Conservation (phyloP, 2,888 invertebrate genomes). For the Oxytorus armatus region DNA sequence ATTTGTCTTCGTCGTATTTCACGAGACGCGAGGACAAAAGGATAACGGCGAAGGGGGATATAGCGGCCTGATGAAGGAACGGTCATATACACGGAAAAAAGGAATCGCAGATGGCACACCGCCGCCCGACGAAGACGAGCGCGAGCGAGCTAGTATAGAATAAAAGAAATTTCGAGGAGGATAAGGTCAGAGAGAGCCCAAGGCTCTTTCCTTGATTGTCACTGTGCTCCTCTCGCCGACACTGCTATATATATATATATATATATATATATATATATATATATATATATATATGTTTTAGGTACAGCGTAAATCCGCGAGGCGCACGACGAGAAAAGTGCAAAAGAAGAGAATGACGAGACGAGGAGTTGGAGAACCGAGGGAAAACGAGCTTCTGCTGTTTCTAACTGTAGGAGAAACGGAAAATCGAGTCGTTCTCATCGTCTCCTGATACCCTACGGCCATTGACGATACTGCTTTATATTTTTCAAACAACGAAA, state of each 20-base stretch:
- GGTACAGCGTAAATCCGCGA: constrained; percentile 6
- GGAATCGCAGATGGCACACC: constrained; percentile 41
- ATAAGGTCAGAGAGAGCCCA: constrained; percentile 64
- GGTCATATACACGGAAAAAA: constrained; percentile 35
- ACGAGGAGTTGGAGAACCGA: constrained; percentile 39
- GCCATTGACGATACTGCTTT: constrained; percentile 45
- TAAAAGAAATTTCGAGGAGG: constrained; percentile 61
- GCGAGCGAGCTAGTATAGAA: constrained; percentile 35
- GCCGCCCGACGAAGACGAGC: constrained; percentile 54
- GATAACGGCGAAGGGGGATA: constrained; percentile 40
- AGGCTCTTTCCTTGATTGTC: constrained; percentile 64
- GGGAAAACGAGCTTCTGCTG: constrained; percentile 49
- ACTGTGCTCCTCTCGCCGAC: constrained; percentile 3
- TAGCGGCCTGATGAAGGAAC: constrained; percentile 36
- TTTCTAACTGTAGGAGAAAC: constrained; percentile 30
- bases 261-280: neutral
- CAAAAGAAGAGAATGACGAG: neutral
- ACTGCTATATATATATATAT: too few species aligned
- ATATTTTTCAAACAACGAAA: constrained; percentile 36
- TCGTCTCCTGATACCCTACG: constrained; percentile 53
- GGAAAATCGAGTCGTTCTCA: constrained; percentile 40
- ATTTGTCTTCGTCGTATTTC: constrained; percentile 37
- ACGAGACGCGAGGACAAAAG: constrained; percentile 39
- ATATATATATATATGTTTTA: neutral
- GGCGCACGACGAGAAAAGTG: constrained; percentile 30